Percentiles rank a stretch among this genome's conserved stretches.
These are phyloP conservation scores for Ceryle rudis DNA, from an alignment of 2,797 vertebrate species.

Conservation along the genomic window DNA sequence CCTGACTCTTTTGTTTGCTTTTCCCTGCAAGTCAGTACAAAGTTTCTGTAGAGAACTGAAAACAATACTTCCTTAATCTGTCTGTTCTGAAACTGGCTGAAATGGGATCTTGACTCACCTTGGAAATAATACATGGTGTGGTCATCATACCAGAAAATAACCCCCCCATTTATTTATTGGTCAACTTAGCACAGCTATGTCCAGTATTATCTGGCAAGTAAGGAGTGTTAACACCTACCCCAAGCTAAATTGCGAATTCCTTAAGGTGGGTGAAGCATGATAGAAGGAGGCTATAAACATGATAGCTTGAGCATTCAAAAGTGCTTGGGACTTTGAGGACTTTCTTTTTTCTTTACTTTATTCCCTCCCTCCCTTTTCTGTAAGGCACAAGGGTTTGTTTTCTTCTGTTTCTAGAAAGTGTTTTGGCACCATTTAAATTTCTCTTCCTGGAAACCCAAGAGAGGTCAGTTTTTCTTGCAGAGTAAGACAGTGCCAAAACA, in stretches of 20 bases:
- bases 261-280: not conserved
- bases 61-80: not conserved
- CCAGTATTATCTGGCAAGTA: not conserved
- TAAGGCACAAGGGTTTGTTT: not conserved
- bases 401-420: constrained; percentile 8
- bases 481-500: not conserved
- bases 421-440: not conserved
- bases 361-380: not conserved
- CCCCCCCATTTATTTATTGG: not conserved
- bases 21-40: not conserved
- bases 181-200: not conserved
- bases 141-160: not conserved
- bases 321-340: not conserved
- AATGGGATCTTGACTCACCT: not conserved
- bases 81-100: not conserved
- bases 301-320: not conserved
- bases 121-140: not conserved
- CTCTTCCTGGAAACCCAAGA: not conserved
- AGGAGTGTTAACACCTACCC: not conserved
- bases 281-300: not conserved
- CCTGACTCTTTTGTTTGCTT: not conserved
- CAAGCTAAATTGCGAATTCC: not conserved
- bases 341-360: fast-evolving
- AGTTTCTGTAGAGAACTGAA: not conserved
- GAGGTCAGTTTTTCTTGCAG: not conserved